Evolutionary conservation across 2,888 invertebrate species (phyloP).

Genomic region (Strigamia crassipes): DNA sequence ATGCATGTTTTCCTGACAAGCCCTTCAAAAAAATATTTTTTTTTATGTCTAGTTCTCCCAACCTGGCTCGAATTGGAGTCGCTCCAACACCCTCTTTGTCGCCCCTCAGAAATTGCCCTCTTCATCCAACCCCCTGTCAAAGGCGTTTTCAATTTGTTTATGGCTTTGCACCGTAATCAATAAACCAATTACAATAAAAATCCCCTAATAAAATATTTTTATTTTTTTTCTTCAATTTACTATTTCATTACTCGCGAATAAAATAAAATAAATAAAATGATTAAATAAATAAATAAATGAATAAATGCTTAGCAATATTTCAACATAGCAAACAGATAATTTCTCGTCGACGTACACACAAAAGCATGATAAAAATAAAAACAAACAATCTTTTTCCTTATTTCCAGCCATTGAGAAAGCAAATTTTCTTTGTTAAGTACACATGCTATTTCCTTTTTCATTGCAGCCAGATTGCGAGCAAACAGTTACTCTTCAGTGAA

Average conservation of each 20-base stretch:
- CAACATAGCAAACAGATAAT: neutral
- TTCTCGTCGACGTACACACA: neutral
- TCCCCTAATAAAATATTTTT: neutral
- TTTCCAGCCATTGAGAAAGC: neutral
- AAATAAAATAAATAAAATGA: neutral
- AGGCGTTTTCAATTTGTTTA: slow-evolving; percentile 42
- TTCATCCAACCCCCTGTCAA: slow-evolving; percentile 32
- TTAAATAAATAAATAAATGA: neutral
- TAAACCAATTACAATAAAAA: slow-evolving; percentile 29
- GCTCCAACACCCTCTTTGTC: slow-evolving; percentile 29
- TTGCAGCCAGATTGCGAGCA: slow-evolving; percentile 17
- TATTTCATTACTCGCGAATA: neutral
- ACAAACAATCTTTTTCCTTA: neutral
- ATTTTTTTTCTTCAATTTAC: too few relatives aligned
- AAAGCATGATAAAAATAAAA: neutral
- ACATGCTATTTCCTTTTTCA: slow-evolving; percentile 32
- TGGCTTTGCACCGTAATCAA: neutral
- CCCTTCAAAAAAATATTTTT: neutral
- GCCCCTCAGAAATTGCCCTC: slow-evolving; percentile 37
- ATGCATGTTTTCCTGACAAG: neutral
- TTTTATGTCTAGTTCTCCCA: neutral
- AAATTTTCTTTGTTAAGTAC: slow-evolving; percentile 33
- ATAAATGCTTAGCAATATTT: neutral
- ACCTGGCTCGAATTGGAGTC: neutral
- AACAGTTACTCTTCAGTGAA: slow-evolving; percentile 35